Evolutionary conservation across 2,888 invertebrate genomes (phyloP).

Genomic region (Liopterus haemorrhoidalis): DNA sequence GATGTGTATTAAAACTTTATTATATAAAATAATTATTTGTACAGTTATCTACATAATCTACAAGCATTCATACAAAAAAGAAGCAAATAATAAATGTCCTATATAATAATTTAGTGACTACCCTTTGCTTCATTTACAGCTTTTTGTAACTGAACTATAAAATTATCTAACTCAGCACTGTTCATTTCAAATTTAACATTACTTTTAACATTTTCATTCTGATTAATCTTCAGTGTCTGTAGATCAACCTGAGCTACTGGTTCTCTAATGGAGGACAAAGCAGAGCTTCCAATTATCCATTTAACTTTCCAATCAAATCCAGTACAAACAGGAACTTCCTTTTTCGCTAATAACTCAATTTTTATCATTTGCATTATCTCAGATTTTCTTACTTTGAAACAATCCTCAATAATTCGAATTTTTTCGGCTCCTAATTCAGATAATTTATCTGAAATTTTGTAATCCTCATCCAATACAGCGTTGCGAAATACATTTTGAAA

Average conservation of each 20-base stretch:
- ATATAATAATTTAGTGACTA: too few species aligned
- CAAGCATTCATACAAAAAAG: too few species aligned
- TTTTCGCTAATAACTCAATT: conserved; percentile 39
- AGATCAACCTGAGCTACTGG: conserved; percentile 48
- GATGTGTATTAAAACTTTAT: too few species aligned
- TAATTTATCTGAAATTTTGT: conserved; percentile 26
- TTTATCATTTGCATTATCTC: conserved; percentile 39
- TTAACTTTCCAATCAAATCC: conserved; percentile 52
- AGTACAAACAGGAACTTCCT: conserved; percentile 41
- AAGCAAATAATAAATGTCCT: too few species aligned
- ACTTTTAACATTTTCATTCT: conserved; percentile 26
- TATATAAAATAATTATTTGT: too few species aligned
- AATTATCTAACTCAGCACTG: conserved; percentile 35
- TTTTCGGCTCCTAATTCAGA: conserved; percentile 30
- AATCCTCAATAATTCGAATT: conserved; percentile 33
- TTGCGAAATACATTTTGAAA: conserved; percentile 40
- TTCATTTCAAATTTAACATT: conserved; percentile 42
- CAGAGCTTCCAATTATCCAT: conserved; percentile 51
- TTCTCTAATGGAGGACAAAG: conserved; percentile 46
- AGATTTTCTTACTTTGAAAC: conserved; percentile 39
- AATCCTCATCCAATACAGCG: conserved; percentile 29
- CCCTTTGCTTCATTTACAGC: too few species aligned
- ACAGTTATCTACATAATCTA: too few species aligned
- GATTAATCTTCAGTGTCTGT: conserved; percentile 34
- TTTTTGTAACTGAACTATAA: conserved; percentile 30